Conservation (phyloP, 2,888 invertebrate genomes). For the Lobophora halterata region DNA sequence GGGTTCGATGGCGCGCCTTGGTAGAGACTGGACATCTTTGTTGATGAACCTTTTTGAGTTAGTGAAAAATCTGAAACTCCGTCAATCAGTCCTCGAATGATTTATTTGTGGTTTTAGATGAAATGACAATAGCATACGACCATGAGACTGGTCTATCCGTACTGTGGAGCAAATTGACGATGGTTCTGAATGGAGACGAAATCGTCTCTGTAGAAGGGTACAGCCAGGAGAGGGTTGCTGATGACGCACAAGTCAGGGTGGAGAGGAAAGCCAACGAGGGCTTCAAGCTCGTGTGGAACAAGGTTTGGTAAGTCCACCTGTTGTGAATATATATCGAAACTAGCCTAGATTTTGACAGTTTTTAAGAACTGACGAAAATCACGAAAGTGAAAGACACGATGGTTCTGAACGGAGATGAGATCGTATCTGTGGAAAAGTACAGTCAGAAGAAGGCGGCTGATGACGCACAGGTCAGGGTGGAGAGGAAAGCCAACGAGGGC, state of each 20-base stretch:
- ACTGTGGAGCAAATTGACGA: conserved; percentile 66
- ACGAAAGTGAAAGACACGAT: too few species aligned
- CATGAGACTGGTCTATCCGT: conserved; percentile 62
- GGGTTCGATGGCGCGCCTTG: too few species aligned
- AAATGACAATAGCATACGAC: conserved; percentile 64
- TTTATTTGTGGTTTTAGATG: conserved; percentile 46
- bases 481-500: conserved; percentile 87
- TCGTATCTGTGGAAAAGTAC: conserved; percentile 86
- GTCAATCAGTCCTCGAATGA: too few species aligned
- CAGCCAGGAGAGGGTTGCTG: conserved; percentile 80
- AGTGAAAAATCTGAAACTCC: too few species aligned
- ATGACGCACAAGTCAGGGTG: conserved; percentile 83
- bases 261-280: conserved; percentile 89
- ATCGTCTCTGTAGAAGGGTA: conserved; percentile 87
- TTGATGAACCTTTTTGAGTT: too few species aligned
- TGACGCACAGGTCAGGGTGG: conserved; percentile 83
- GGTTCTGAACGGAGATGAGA: conserved; percentile 86
- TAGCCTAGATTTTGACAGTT: too few species aligned
- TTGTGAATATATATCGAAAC: too few species aligned
- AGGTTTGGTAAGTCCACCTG: conserved; percentile 80
- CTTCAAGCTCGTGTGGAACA: conserved; percentile 86
- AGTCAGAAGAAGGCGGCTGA: conserved; percentile 82
- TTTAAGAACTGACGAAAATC: too few species aligned
- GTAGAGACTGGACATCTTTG: too few species aligned
- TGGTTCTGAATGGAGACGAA: conserved; percentile 86